Percentiles rank a stretch among this genome's conserved stretches.
phyloP scores from a whole-genome alignment of 1,140 invertebrate species.

The Protaetia brevitarsis region DNA sequence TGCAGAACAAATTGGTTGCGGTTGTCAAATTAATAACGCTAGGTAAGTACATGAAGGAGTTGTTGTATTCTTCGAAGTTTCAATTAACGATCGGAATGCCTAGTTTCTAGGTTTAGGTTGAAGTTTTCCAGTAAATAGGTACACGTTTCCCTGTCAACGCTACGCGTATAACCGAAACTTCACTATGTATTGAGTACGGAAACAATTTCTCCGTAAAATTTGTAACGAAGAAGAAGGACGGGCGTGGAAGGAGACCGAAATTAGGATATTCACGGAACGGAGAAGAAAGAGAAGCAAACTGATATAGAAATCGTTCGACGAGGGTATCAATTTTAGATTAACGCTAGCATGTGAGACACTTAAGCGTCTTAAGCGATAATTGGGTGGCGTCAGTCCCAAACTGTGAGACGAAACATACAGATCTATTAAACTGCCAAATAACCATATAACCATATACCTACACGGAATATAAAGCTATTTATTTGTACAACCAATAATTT shows the following conservation, averaged over 20 bases:
- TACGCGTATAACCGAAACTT: slow-evolving; percentile 1
- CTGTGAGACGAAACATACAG: background rate
- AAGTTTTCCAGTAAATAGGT: slow-evolving; percentile 7
- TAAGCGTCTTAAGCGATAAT: background rate
- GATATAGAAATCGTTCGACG: background rate
- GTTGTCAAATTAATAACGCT: slow-evolving; percentile 11
- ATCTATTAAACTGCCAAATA: background rate
- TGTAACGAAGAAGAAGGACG: background rate
- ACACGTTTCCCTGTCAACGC: background rate
- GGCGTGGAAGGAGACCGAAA: background rate
- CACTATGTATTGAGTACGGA: background rate
- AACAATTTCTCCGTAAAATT: slow-evolving; percentile 15
- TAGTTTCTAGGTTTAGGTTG: slow-evolving; percentile 12
- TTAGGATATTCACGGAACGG: background rate
- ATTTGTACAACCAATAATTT: too few relatives aligned
- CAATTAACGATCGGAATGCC: slow-evolving; percentile 11
- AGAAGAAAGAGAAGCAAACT: background rate
- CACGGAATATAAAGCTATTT: too few relatives aligned
- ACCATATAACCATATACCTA: too few relatives aligned
- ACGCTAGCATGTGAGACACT: background rate
- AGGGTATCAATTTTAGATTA: background rate
- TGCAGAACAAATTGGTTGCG: slow-evolving; percentile 5
- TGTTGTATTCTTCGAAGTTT: slow-evolving; percentile 16
- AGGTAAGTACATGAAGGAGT: background rate
- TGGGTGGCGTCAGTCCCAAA: background rate